Conservation (phyloP, 1,140 invertebrate species). For the Melipona quadrifasciata region DNA sequence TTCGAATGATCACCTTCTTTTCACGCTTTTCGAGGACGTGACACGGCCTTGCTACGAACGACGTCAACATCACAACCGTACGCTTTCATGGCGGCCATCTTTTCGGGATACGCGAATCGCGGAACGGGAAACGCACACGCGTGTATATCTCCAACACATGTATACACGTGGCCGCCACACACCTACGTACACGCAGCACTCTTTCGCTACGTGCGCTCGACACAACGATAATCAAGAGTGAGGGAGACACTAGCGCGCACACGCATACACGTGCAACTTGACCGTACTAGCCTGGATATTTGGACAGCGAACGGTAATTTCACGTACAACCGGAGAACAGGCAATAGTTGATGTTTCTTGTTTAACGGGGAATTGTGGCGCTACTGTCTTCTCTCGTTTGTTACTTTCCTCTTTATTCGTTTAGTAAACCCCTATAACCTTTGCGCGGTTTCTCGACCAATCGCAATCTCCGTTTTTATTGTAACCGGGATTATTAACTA, state of each 20-base stretch:
- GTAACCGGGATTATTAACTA: neutral
- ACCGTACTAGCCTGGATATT: slow-evolving; percentile 49
- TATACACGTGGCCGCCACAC: slow-evolving; percentile 9
- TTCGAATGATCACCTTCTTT: slow-evolving; percentile 54
- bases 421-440: neutral
- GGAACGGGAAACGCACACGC: slow-evolving; percentile 60
- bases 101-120: slow-evolving; percentile 70
- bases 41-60: slow-evolving; percentile 73
- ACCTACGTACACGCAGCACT: slow-evolving; percentile 15
- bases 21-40: slow-evolving; percentile 73
- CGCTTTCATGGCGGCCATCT: slow-evolving; percentile 81
- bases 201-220: neutral
- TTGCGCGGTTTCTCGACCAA: slow-evolving; percentile 14
- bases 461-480: neutral
- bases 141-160: slow-evolving; percentile 37
- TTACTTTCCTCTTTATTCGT: neutral
- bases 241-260: slow-evolving; percentile 44
- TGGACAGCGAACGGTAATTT: slow-evolving; percentile 40
- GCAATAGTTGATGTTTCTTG: slow-evolving; percentile 51
- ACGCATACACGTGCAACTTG: slow-evolving; percentile 3
- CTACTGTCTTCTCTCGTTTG: slow-evolving; percentile 29
- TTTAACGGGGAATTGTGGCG: slow-evolving; percentile 45
- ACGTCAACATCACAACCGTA: slow-evolving; percentile 81
- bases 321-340: slow-evolving; percentile 26
- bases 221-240: neutral